Base-by-base conservation (phyloP, 2,797 vertebrate genomes). In the Botia almorhae region DNA sequence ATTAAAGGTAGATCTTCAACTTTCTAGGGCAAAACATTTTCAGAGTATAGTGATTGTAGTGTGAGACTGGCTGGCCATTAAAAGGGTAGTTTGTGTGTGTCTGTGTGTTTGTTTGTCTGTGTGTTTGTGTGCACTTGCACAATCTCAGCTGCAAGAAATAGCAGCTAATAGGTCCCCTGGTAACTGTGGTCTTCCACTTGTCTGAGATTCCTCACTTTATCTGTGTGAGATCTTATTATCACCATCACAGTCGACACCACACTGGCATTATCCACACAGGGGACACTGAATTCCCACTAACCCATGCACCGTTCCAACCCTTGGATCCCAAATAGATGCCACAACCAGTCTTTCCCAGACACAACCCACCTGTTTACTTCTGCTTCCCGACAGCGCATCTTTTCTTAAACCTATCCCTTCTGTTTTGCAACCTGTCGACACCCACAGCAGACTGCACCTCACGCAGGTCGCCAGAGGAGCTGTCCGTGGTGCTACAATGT, bases 201-300 rank as follows among this genome's bases (percentile, higher is more conserved):
- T 61, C 26, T 74, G 23, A 58, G 36, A 51, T 76, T 56, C 46
- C 21, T 68, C 60, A 51, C 48, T 39, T 43, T 68, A 60, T 72
- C 72, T 36, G 73, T 48, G 12, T 74, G 82, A 80, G 39, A 80
- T 72, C 77, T 43, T 19, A 77, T 81, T 83, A 83, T 72, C 23
- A 58, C 17, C n/a, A 77, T 71, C 72, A 71, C 43, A 75, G 58
- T 56, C 36, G 8, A 43, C 26, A 26, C 70, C 69, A 58, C 8
- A 1, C 51, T 73, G 70, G 12, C 23, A 33, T 56, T 65, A 65
- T 48, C 69, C 36, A 55, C 58, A 36, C 1, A 0, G 68, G 76
- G 51, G 48, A 63, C 29, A n/a, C 56, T 21, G 48, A 14, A 36
- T 51, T 51, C 29, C 50, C 46, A 26, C 56, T 36, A 36, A 75